phyloP scores from a whole-genome alignment of 2,113 vertebrate species.

The Trogon melanurus region DNA sequence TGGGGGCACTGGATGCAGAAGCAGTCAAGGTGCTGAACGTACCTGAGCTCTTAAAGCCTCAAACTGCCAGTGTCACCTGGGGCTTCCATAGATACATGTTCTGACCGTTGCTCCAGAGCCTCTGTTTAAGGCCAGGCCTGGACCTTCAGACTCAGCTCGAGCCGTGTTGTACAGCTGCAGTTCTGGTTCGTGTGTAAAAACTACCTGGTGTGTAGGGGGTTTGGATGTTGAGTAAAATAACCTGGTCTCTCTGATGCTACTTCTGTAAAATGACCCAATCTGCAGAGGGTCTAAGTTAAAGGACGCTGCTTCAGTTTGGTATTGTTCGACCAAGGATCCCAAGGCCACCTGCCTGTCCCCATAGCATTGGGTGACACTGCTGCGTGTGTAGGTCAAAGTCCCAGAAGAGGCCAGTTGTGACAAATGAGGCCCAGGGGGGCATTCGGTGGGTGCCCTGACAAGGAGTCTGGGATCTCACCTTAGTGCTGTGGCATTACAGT shows the following conservation, averaged over 20 bases:
- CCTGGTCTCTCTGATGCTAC: not conserved
- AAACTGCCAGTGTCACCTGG: fast-evolving
- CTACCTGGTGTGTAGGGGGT: fast-evolving
- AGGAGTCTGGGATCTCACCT: not conserved
- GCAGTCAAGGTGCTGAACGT: not conserved
- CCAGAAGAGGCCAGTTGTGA: not conserved
- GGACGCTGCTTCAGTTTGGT: not conserved
- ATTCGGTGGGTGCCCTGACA: not conserved
- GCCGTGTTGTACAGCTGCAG: not conserved
- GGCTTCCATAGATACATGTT: fast-evolving
- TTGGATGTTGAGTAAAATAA: not conserved
- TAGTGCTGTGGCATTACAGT: not conserved
- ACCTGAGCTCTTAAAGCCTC: not conserved
- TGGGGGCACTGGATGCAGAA: not conserved
- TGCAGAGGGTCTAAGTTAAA: not conserved
- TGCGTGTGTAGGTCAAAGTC: no score
- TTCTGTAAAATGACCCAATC: not conserved
- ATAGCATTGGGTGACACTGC: not conserved
- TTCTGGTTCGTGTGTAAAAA: not conserved
- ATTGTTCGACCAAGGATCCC: not conserved
- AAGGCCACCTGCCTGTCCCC: not conserved
- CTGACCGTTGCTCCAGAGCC: not conserved
- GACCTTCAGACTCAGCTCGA: not conserved
- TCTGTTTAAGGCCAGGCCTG: not conserved
- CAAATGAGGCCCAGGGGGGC: not conserved